These are phyloP conservation scores for Ataeniobius toweri DNA, from an alignment of 2,797 vertebrate species.

Conservation along the genomic window DNA sequence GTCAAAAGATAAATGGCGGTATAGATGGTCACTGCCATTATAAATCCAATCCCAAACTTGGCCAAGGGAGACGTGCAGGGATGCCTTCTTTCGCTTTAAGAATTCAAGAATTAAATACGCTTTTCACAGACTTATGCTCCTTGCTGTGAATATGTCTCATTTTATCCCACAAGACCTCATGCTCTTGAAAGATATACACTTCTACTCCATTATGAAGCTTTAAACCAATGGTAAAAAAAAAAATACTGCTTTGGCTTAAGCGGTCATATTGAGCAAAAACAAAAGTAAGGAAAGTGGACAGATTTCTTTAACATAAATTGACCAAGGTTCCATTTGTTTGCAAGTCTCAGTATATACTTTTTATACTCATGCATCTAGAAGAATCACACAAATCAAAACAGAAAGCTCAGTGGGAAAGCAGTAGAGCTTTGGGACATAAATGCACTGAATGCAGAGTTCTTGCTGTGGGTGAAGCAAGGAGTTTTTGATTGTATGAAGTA, in stretches of 20 bases:
- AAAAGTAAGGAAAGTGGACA: slow-evolving; percentile 19
- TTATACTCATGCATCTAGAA: not conserved
- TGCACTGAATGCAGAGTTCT: not conserved
- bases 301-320: not conserved
- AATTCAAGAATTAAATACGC: slow-evolving; percentile 51
- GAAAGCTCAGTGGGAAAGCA: not conserved
- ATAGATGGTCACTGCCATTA: slow-evolving; percentile 40
- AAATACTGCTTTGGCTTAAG: slow-evolving; percentile 24
- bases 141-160: slow-evolving; percentile 37
- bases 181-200: slow-evolving; percentile 49
- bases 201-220: slow-evolving; percentile 28
- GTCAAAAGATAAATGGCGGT: slow-evolving; percentile 10
- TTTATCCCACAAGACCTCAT: slow-evolving; percentile 47
- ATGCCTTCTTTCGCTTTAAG: slow-evolving; percentile 37
- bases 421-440: not conserved
- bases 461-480: not conserved
- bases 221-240: slow-evolving; percentile 16
- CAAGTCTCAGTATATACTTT: slow-evolving; percentile 5
- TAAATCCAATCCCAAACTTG: slow-evolving; percentile 58
- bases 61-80: slow-evolving; percentile 39
- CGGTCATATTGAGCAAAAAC: slow-evolving; percentile 30
- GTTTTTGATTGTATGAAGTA: not conserved
- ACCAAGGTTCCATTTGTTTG: slow-evolving; percentile 8
- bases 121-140: slow-evolving; percentile 46
- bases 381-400: not conserved